These are phyloP conservation scores for rat (Rattus norvegicus) DNA, from an alignment of 2,113 vertebrate genomes.

Conservation along the genomic window DNA sequence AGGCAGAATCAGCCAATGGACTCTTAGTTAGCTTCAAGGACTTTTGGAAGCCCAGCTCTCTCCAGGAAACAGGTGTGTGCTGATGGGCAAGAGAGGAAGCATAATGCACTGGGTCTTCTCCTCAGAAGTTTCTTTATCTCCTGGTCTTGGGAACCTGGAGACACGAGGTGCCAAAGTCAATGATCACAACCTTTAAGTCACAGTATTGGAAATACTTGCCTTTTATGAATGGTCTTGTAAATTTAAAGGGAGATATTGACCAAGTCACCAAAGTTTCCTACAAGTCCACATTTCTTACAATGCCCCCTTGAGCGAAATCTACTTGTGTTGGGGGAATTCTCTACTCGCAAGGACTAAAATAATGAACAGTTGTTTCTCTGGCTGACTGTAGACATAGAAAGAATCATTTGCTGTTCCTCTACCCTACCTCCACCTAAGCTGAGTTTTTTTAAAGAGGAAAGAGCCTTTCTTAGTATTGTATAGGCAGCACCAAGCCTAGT, in stretches of 20 bases:
- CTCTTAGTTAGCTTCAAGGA: constrained; percentile 59
- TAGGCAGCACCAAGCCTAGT: background rate
- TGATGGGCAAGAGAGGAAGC: background rate
- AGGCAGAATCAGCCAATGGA: constrained; percentile 42
- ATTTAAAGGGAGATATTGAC: constrained; percentile 22
- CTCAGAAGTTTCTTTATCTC: background rate
- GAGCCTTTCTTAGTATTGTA: background rate
- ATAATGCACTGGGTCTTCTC: background rate
- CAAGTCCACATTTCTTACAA: constrained; percentile 17
- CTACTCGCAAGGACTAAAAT: background rate
- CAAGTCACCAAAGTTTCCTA: background rate
- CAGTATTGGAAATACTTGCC: background rate
- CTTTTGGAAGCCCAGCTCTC: constrained; percentile 1
- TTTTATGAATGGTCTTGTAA: background rate
- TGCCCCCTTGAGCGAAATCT: background rate
- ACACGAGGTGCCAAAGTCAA: background rate
- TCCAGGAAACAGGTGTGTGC: background rate
- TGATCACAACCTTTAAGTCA: background rate
- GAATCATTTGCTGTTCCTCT: background rate
- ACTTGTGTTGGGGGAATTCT: background rate
- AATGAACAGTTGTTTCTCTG: constrained; percentile 12
- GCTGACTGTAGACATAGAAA: background rate
- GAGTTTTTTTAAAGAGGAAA: background rate
- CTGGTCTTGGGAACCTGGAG: background rate
- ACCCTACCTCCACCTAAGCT: background rate